These are phyloP conservation scores for Lateolabrax maculatus DNA, from an alignment of 2,797 vertebrate genomes.

Conservation along the genomic window DNA sequence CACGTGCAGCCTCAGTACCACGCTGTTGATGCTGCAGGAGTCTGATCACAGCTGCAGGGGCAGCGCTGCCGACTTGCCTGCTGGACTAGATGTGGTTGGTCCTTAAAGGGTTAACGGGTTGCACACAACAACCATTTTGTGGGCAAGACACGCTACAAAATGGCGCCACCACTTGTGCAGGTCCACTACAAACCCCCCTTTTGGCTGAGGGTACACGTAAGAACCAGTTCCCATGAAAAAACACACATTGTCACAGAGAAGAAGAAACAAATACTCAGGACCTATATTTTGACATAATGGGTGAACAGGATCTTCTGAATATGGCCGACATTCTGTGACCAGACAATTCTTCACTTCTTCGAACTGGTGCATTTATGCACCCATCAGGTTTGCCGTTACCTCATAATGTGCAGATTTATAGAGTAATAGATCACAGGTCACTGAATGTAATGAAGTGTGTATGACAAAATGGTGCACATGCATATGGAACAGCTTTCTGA, in stretches of 20 bases:
- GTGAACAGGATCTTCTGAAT: background rate
- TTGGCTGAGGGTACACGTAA: slow-evolving; percentile 12
- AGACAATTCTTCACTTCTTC: background rate
- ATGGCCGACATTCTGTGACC: slow-evolving; percentile 15
- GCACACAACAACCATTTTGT: slow-evolving; percentile 77
- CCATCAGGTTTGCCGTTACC: background rate
- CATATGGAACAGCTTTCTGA: background rate
- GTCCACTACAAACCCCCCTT: background rate
- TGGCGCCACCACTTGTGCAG: slow-evolving; percentile 60
- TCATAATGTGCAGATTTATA: background rate
- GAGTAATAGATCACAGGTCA: background rate
- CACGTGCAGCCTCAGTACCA: slow-evolving; percentile 15
- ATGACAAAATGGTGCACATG: background rate
- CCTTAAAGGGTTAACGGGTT: slow-evolving; percentile 74
- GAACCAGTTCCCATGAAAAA: slow-evolving; percentile 5
- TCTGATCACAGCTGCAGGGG: background rate
- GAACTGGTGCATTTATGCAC: background rate
- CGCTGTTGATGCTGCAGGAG: background rate
- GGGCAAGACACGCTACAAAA: slow-evolving; percentile 62
- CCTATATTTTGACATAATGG: background rate
- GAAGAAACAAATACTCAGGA: background rate
- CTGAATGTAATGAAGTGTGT: background rate
- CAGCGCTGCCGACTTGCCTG: slow-evolving; percentile 10
- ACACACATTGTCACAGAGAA: background rate
- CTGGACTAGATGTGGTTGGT: slow-evolving; percentile 32